Evolutionary conservation across 1,140 invertebrate species (phyloP), one percentile per base, ranked within the genome.

Genomic region (Trichonephila clavipes): DNA sequence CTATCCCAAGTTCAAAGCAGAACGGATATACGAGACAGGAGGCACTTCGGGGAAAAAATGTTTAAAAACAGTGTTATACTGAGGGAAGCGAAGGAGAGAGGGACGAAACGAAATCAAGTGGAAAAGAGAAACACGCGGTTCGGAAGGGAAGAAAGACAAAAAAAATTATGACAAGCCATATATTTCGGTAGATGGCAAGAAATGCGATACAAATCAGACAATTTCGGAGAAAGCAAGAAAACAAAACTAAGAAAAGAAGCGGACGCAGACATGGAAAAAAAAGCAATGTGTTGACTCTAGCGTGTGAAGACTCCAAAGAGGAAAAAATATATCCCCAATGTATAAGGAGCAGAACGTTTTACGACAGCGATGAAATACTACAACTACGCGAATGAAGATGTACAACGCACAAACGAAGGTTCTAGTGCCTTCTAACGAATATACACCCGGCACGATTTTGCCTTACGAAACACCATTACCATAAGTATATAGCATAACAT

Each of bases 81-180:
- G 24, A 28, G 24, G 21, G 24, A 69, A 51, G 44, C 8, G 44
- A 51, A 51, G n/a, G 64, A n/a, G 24, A 69, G n/a, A 28, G 8
- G 66, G 10, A 69, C 51, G 24, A 14, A 69, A 69, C 10, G 66
- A 69, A 69, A 21, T 69, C 66, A 69, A 24, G 66, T 28, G 66
- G 24, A 69, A 69, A 69, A 69, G 66, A n/a, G 21, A 69, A 69
- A 69, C 66, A 69, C 4, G n/a, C 66, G 24, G 66, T 69, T 69
- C 66, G 10, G 66, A 69, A 66, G 64, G n/a, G 64, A 66, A 24
- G 64, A 21, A 66, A 66, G 64, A n/a, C 7, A 69, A n/a, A 69
- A 69, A 66, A 69, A 69, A n/a, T 69, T 69, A 69, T 69, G 66
- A 69, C 66, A n/a, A 24, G 66, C 24, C 66, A 69, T 69, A 69